These are phyloP conservation scores for Dryoscopus gambensis DNA, from an alignment of 2,113 vertebrate genomes.

Conservation along the genomic window DNA sequence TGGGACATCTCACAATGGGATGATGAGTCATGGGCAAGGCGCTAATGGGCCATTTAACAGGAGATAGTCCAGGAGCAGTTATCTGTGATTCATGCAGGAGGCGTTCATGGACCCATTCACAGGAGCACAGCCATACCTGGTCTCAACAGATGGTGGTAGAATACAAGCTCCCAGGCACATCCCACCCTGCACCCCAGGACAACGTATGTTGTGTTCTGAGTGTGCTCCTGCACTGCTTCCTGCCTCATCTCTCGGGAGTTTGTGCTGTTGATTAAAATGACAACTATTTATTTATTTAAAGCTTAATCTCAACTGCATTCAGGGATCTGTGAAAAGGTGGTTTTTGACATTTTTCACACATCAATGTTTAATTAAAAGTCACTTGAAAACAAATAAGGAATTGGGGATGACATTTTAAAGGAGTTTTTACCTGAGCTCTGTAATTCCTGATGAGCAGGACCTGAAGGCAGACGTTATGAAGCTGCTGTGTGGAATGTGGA, in stretches of 20 bases:
- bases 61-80: too few species aligned
- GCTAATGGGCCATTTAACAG: too few species aligned
- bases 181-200: too few species aligned
- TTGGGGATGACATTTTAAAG: slow-evolving; percentile 7
- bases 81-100: too few species aligned
- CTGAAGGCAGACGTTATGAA: neutral
- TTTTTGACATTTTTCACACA: slow-evolving; percentile 36
- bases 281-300: neutral
- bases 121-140: too few species aligned
- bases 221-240: neutral
- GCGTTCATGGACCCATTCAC: too few species aligned
- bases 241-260: neutral
- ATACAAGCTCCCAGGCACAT: too few species aligned
- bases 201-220: neutral
- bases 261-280: neutral
- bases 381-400: slow-evolving; percentile 36
- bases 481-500: neutral
- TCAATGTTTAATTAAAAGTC: slow-evolving; percentile 48
- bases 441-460: neutral
- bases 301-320: neutral
- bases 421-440: neutral
- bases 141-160: too few species aligned
- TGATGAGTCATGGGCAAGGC: too few species aligned
- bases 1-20: too few species aligned
- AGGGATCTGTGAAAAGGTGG: neutral